phyloP scores from a whole-genome alignment of 2,797 vertebrate genomes.

The Lithobates sylvaticus region DNA sequence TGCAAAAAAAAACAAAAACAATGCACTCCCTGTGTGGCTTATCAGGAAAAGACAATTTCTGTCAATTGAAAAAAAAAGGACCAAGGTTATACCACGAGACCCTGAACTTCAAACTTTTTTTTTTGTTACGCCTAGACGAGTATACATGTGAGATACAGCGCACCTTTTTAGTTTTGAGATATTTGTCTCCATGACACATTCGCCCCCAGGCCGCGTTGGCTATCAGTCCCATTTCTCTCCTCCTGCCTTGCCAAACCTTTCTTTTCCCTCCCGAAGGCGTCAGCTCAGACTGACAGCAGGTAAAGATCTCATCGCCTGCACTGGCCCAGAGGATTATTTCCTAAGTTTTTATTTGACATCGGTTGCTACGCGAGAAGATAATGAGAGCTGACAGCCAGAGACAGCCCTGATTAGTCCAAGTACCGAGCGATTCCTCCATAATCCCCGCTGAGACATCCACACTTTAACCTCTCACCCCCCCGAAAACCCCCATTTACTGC shows the following conservation, averaged over 20 bases:
- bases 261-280: neutral
- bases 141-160: neutral
- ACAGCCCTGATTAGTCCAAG: neutral
- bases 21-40: no score
- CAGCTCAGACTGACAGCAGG: slow-evolving; percentile 13
- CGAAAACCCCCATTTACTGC: neutral
- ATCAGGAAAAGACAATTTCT: no score
- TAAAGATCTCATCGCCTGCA: slow-evolving; percentile 14
- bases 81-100: no score
- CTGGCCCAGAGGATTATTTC: slow-evolving; percentile 7
- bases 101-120: no score
- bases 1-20: no score
- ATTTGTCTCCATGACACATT: neutral
- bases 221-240: neutral
- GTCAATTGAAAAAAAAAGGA: no score
- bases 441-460: neutral
- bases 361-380: neutral
- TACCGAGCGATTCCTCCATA: neutral
- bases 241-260: neutral
- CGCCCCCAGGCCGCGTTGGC: neutral
- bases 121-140: no score
- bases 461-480: slow-evolving; percentile 21
- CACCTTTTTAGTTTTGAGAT: neutral
- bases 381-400: slow-evolving; percentile 17
- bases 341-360: slow-evolving; percentile 32